Conservation (phyloP, 2,888 invertebrate species). For the Pinctada fucata region DNA sequence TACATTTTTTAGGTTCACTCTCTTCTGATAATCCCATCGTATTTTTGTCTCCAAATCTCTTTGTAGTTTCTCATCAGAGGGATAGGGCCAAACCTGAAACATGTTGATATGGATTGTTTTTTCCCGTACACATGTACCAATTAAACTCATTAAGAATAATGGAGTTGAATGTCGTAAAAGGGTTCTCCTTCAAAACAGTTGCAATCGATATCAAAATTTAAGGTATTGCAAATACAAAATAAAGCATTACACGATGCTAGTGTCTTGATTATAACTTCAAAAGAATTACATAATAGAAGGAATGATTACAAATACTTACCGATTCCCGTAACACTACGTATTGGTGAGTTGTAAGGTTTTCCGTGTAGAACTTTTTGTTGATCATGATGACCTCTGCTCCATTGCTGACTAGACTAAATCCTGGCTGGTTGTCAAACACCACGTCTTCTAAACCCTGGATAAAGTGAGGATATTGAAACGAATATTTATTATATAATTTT, state of each 20-base stretch:
- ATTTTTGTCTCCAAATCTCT: slow-evolving; percentile 55
- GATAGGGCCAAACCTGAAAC: slow-evolving; percentile 66
- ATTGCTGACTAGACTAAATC: slow-evolving; percentile 67
- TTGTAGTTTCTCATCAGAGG: slow-evolving; percentile 62
- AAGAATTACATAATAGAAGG: too few species aligned
- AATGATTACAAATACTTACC: slow-evolving; percentile 2
- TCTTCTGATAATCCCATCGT: slow-evolving; percentile 64
- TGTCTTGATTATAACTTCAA: too few species aligned
- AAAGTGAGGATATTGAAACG: not conserved
- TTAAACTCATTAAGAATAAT: not conserved
- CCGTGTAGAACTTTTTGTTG: slow-evolving; percentile 67
- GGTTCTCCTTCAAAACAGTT: too few species aligned
- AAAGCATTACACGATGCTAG: too few species aligned
- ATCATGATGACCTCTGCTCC: slow-evolving; percentile 69
- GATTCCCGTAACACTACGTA: slow-evolving; percentile 23
- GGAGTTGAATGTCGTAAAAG: too few species aligned
- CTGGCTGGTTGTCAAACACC: slow-evolving; percentile 63
- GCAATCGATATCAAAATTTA: too few species aligned
- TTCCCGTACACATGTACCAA: not conserved
- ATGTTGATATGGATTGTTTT: not conserved
- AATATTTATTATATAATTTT: too few species aligned
- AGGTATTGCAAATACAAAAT: too few species aligned
- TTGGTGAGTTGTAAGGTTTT: slow-evolving; percentile 50
- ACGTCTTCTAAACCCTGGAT: slow-evolving; percentile 65
- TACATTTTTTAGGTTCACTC: slow-evolving; percentile 41